Percentiles rank a stretch among this genome's conserved stretches.
phyloP scores from a whole-genome alignment of 2,888 invertebrate species.

The Cistogaster globosa region DNA sequence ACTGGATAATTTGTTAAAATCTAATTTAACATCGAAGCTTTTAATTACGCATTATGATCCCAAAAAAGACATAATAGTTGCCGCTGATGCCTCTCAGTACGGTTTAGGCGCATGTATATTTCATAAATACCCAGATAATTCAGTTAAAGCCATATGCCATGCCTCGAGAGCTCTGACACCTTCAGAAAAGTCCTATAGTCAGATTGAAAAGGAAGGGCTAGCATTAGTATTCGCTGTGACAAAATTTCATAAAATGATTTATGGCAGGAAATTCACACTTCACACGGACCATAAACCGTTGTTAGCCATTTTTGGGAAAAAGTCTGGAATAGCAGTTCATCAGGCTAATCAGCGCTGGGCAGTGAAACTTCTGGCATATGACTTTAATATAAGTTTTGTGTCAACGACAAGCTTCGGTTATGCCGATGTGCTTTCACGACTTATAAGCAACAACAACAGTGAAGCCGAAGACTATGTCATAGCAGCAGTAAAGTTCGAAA shows the following conservation, averaged over 20 bases:
- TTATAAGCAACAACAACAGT: not conserved
- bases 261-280: not conserved
- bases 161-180: not conserved
- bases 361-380: not conserved
- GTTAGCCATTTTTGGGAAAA: not conserved
- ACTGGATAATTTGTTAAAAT: no score
- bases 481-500: conserved; percentile 49
- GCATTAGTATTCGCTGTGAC: not conserved
- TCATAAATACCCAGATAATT: not conserved
- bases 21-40: no score
- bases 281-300: not conserved
- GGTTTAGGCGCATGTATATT: not conserved
- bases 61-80: no score
- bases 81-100: not conserved
- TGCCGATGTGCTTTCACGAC: not conserved
- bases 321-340: not conserved
- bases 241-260: not conserved
- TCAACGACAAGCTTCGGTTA: conserved; percentile 1
- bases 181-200: conserved; percentile 1
- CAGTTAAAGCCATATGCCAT: not conserved
- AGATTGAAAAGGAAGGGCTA: conserved; percentile 8
- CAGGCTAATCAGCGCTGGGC: not conserved
- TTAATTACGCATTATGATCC: no score
- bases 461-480: not conserved
- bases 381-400: conserved; percentile 8